phyloP scores from a whole-genome alignment of 2,797 vertebrate genomes.

The Rhabdomys pumilio region DNA sequence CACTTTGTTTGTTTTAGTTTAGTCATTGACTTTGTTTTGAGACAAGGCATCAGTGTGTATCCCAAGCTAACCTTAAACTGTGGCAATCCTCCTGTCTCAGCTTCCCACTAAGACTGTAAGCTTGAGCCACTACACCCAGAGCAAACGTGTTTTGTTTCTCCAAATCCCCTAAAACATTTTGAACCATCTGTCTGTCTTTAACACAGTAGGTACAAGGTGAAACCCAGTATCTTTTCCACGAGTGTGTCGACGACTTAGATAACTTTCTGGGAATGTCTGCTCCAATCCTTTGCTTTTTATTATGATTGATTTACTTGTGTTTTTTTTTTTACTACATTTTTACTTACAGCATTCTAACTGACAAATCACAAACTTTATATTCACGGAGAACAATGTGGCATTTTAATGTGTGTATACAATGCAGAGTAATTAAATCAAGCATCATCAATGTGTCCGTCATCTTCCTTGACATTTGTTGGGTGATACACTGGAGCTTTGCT shows the following conservation, averaged over 20 bases:
- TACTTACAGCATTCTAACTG: conserved; percentile 11
- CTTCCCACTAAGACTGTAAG: background rate
- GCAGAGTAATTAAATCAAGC: background rate
- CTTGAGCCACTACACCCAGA: background rate
- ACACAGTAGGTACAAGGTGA: background rate
- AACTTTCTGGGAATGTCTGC: conserved; percentile 17
- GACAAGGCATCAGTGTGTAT: background rate
- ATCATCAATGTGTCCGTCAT: background rate
- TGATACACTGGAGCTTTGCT: background rate
- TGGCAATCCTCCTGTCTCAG: background rate
- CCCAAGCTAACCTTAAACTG: background rate
- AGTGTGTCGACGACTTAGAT: background rate
- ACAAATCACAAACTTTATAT: background rate
- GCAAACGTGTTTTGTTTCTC: background rate
- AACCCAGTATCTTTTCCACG: background rate
- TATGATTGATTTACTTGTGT: background rate
- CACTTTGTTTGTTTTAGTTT: background rate
- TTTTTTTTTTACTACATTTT: conserved; percentile 10
- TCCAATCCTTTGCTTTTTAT: background rate
- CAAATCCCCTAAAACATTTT: background rate
- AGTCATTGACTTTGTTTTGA: background rate
- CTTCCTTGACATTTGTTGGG: background rate
- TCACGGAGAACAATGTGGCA: conserved; percentile 5
- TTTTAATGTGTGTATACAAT: background rate
- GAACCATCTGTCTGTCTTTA: background rate